Conservation (phyloP, 2,113 vertebrate genomes). For the Bostrychus sinensis region DNA sequence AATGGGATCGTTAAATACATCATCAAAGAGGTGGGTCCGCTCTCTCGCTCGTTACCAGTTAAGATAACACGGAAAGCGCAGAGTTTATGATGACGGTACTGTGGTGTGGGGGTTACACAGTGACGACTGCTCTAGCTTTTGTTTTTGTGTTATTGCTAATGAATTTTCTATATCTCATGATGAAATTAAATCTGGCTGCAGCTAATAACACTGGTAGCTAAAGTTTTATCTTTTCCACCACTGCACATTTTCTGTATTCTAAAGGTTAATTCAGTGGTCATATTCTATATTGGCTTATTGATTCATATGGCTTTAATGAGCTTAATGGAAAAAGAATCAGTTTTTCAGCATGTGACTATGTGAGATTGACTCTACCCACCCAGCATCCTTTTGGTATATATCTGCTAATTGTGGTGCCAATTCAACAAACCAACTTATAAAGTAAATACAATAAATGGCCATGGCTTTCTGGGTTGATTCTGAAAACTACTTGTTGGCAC, state of each 20-base stretch:
- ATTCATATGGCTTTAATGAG: conserved; percentile 4
- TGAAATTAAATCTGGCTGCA: conserved; percentile 26
- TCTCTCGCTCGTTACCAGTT: conserved; percentile 47
- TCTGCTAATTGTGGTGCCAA: background rate
- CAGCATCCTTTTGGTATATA: background rate
- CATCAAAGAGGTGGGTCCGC: conserved; percentile 70
- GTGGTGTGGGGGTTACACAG: background rate
- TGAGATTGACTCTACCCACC: background rate
- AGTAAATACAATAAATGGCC: background rate
- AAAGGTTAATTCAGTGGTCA: background rate
- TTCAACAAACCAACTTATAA: background rate
- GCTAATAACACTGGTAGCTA: conserved; percentile 34
- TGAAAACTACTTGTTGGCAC: no score
- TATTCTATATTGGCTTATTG: conserved; percentile 3
- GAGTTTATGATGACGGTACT: background rate
- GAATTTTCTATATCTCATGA: conserved; percentile 28
- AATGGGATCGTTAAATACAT: conserved; percentile 65
- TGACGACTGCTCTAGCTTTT: conserved; percentile 34
- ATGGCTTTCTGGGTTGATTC: no score
- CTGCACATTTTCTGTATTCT: background rate
- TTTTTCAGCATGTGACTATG: background rate
- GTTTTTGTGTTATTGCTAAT: conserved; percentile 50
- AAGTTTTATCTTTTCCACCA: conserved; percentile 9
- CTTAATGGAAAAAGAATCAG: background rate
- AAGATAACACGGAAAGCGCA: conserved; percentile 46